Evolutionary conservation across 23 tunicate genomes (phyloP), one percentile per base, ranked within the genome.

Genomic region (Pegea sp.): DNA sequence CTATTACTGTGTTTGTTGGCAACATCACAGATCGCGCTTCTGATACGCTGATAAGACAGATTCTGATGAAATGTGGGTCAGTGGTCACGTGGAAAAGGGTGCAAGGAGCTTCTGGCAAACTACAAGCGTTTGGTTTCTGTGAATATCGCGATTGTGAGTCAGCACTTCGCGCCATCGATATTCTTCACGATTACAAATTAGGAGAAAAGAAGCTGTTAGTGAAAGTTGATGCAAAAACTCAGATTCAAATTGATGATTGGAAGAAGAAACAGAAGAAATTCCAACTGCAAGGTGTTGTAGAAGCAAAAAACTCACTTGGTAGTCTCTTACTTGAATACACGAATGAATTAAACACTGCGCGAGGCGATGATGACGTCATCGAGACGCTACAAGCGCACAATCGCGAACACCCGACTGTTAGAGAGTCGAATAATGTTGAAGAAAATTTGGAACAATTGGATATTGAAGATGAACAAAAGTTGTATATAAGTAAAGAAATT

Each of bases 41-140:
- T 4, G 99, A 91, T 30, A 62, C 99, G 13, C 60, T 91, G 22
- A 66, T 91, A 2, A 55, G 99, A 21, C 99, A 91, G 56, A 91
- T 91, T 24, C 56, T 91, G 27, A 91, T 91, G 99, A 76, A 88
- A 65, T 78, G 93, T 52, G 99, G 99, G 3, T 29, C 74, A 5
- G 99, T 91, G 24, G 52, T 48, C 33, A 42, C 76, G n/a, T 91
- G 99, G 99, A 91, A 91, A 48, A 31, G 99, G 26, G 93, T 91
- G 53, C 99, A 91, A 51, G 99, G 99, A 21, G 72, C 93, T 27
- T 72, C 76, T 31, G 92, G 93, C 21, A 91, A 91, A 54, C 59
- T 78, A 22, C 99, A 71, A 53, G 99, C 93, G 11, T 91, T 91
- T 64, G 99, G 99, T 3, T 91, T 91, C 52, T 91, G 99, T 49